Base-by-base conservation (phyloP, 2,113 vertebrate species). In the Rhabdomys dilectus region DNA sequence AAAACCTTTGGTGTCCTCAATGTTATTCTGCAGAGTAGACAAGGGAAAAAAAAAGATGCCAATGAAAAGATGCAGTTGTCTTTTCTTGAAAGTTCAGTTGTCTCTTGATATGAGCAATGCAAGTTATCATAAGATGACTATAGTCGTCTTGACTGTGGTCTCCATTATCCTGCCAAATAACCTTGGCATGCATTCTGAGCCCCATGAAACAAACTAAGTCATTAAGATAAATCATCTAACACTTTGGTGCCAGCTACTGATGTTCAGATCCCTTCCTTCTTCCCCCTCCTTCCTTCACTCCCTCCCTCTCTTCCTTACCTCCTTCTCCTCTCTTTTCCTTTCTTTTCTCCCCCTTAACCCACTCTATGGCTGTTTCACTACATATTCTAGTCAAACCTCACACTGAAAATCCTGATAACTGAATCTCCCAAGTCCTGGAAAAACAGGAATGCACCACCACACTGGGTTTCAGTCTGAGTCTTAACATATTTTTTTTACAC, bases 41-140 rank as follows among this genome's bases (percentile, higher is more conserved):
- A 95, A 39, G 81, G 4, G 24, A 36, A 75, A 78, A 86, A 62
- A 81, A 68, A 84, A 72, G 21, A 39, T 97, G 60, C 53, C 62
- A 89, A 22, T 88, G 34, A 85, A 95, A 68, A 76, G n/a, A 36
- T 91, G 73, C n/a, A 89, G 56, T 93, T 45, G 5, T 64, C 36
- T 81, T 81, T 82, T 92, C 72, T 91, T 91, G 45, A 95, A 95
- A 85, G 84, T 89, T 91, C 62, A 96, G 90, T 76, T 92, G 29
- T 64, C 48, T 97, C 9, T 76, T 94, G 53, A 91, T 82, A 82
- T 70, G 45, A 97, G 88, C 77, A 82, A 94, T 60, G 34, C n/a
- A 95, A 60, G 42, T 92, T 97, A 84, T 72, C 82, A 76, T 78
- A 21, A 96, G 34, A 75, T n/a, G 15, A 31, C 68, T 73, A 64